A percentile compares a stretch with the other conserved stretches of the same genome.
These are phyloP conservation scores for Pionites leucogaster DNA, from an alignment of 2,113 vertebrate species.

Conservation along the genomic window DNA sequence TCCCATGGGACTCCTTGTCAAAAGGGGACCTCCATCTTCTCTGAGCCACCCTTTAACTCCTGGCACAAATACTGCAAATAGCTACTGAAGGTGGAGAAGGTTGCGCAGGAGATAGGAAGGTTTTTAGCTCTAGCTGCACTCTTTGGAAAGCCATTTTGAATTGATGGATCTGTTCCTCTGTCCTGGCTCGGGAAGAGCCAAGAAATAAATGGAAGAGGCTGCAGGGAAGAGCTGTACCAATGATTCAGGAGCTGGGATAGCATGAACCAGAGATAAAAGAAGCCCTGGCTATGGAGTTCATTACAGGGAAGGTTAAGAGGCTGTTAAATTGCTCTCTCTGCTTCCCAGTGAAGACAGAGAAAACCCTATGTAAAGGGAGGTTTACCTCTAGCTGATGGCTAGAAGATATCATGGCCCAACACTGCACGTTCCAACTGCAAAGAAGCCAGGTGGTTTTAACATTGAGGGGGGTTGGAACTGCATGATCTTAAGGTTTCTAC, in stretches of 20 bases:
- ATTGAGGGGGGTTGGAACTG: neutral
- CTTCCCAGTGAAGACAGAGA: neutral
- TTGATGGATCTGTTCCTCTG: neutral
- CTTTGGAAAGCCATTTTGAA: neutral
- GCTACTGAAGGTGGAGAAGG: neutral
- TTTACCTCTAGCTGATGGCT: neutral
- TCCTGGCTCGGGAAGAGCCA: neutral
- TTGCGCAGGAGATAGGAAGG: accelerated
- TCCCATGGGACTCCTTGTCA: neutral
- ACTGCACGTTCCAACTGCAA: neutral
- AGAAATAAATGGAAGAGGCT: neutral
- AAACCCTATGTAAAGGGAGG: neutral
- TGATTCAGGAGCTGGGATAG: neutral
- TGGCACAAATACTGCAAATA: neutral
- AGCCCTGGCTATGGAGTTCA: neutral
- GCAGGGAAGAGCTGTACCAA: neutral
- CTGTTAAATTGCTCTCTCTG: neutral
- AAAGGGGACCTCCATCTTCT: neutral
- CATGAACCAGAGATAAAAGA: neutral
- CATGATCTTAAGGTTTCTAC: neutral
- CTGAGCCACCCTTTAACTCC: neutral
- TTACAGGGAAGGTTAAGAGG: neutral
- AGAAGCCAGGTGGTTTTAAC: accelerated
- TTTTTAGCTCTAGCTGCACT: neutral
- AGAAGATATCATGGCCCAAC: neutral